Evolutionary conservation across 2,888 invertebrate genomes (phyloP), one percentile per base, ranked within the genome.

Genomic region (Drosophila demipolita): DNA sequence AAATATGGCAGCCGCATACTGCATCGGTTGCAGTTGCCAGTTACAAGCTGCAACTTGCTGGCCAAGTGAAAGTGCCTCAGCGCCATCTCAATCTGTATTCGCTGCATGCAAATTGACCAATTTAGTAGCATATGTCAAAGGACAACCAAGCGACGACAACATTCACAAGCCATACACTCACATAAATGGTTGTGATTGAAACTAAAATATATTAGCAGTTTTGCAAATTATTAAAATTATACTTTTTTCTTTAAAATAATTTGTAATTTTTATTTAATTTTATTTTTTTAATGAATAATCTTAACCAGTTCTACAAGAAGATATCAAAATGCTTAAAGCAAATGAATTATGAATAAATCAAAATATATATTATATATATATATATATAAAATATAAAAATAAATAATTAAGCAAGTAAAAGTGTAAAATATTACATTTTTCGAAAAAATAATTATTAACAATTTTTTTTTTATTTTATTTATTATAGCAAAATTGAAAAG

Each of bases 61-160:
- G 63, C 50, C 72, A 83, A 88, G 88, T 84, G 88, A 84, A 84
- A 84, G 83, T 88, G 81, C 78, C 63, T 45, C 68, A 73, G 42
- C 61, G 72, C 64, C 64, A 77, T 66, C 64, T 63, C 49, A 66
- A 73, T 75, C 75, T 57, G 54, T 52, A 59, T 54, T 63, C 29
- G 68, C 6, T 72, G 75, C 66, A 71, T 75, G 81, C 71, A 74
- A 81, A 80, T 78, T 73, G 69, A 26, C 54, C 82, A 75, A 82
- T 80, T 75, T 68, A 42, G 61, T 60, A 66, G 48, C 61, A 70
- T 66, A 60, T 82, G 82, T 66, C 82, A 79, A 70, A 80, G 80
- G 82, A 82, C 79, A 67, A 35, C 49, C 9, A 29, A 55, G 38
- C 50, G n/a, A 40, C 17, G 40, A 38, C 53, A 48, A 33, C 3